Conservation (phyloP, 2,797 vertebrate genomes). For the Numenius phaeopus region DNA sequence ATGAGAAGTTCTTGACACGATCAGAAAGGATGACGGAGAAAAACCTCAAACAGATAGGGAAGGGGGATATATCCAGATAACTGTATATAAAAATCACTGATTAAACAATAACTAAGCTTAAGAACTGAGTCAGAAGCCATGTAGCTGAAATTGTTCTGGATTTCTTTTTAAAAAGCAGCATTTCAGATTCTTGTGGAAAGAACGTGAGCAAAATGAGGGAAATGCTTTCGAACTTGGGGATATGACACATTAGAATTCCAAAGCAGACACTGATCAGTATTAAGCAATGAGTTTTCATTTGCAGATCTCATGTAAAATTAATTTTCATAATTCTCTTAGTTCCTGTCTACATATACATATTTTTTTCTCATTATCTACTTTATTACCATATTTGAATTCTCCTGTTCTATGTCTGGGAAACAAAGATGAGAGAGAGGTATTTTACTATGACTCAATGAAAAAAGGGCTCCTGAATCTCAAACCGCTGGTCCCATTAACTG, state of each 20-base stretch:
- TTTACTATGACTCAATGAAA: not conserved
- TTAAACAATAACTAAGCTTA: not conserved
- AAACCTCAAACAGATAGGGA: not conserved
- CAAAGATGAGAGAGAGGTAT: constrained; percentile 3
- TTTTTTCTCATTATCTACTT: constrained; percentile 73
- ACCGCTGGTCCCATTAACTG: not conserved
- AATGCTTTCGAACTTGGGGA: not conserved
- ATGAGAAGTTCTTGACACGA: not conserved
- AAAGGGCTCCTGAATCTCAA: not conserved
- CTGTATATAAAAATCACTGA: not conserved
- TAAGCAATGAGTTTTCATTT: constrained; percentile 75
- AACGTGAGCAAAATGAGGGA: not conserved
- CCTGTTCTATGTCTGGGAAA: not conserved
- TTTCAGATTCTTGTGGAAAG: not conserved
- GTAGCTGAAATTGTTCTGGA: constrained; percentile 13
- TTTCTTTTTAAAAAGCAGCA: not conserved
- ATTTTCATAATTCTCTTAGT: constrained; percentile 79
- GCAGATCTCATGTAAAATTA: constrained; percentile 79
- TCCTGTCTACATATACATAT: constrained; percentile 65
- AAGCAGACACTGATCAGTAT: constrained; percentile 67
- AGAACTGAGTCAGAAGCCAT: constrained; percentile 8
- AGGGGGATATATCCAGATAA: not conserved
- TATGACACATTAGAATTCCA: constrained; percentile 67
- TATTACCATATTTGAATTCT: constrained; percentile 70
- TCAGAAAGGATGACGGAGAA: not conserved